These are phyloP conservation scores for Euura saliciscinereae DNA, from an alignment of 1,140 invertebrate species.

Conservation along the genomic window DNA sequence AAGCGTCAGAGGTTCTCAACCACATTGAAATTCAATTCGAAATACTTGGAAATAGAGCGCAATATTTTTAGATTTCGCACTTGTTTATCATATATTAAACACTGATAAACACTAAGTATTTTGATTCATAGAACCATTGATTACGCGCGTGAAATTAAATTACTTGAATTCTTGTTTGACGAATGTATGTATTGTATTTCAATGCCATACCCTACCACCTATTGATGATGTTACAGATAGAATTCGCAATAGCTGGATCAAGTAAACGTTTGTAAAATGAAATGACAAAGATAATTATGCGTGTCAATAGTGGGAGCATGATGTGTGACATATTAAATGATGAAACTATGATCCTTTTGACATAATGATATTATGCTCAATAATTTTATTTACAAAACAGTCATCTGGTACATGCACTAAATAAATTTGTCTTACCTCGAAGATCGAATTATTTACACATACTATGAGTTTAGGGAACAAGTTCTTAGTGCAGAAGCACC, in stretches of 20 bases:
- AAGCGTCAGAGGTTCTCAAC: too few relatives aligned
- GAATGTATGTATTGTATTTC: too few relatives aligned
- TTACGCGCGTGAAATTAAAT: neutral
- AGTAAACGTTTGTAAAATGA: neutral
- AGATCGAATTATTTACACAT: constrained; percentile 40
- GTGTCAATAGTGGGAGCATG: neutral
- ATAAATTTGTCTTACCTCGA: constrained; percentile 29
- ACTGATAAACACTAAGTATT: too few relatives aligned
- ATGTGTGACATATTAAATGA: constrained; percentile 29
- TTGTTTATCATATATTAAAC: too few relatives aligned
- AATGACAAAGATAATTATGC: neutral
- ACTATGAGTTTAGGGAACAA: constrained; percentile 17
- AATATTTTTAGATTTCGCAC: too few relatives aligned
- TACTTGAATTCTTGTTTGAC: too few relatives aligned
- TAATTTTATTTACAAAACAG: constrained; percentile 49
- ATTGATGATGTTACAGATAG: too few relatives aligned
- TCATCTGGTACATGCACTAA: constrained; percentile 26
- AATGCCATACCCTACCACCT: too few relatives aligned
- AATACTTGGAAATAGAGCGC: too few relatives aligned
- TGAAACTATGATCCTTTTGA: constrained; percentile 33
- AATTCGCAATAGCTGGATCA: too few relatives aligned
- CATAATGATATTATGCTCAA: constrained; percentile 36
- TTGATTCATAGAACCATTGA: neutral
- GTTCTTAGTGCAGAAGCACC: neutral
- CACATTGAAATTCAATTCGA: too few relatives aligned